Evolutionary conservation across 2,797 vertebrate genomes (phyloP).

Genomic region (Rhinichthys osculus): DNA sequence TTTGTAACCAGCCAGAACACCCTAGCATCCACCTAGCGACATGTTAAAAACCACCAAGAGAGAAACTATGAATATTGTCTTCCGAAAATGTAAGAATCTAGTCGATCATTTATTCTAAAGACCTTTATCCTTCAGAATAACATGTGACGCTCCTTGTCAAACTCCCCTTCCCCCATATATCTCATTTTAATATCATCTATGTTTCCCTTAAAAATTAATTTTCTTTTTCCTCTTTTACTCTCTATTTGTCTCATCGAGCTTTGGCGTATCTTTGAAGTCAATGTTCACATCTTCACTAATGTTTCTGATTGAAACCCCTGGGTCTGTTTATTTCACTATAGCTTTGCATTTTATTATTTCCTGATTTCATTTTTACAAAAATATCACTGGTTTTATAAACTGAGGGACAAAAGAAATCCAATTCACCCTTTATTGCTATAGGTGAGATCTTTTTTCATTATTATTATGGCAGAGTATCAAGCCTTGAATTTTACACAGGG

Average conservation of each 20-base stretch:
- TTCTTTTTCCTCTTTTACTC: background rate
- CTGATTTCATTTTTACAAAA: conserved; percentile 11
- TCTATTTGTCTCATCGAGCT: background rate
- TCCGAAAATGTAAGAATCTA: background rate
- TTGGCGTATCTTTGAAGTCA: conserved; percentile 9
- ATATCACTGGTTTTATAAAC: conserved; percentile 7
- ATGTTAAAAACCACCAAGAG: background rate
- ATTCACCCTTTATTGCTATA: background rate
- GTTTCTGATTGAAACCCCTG: conserved; percentile 22
- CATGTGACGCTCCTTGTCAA: background rate
- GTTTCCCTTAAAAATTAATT: background rate
- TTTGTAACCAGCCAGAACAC: background rate
- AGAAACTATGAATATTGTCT: background rate
- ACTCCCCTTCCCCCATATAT: background rate
- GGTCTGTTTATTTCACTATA: conserved; percentile 1
- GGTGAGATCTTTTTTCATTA: background rate
- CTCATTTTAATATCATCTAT: conserved; percentile 26
- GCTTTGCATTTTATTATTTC: background rate
- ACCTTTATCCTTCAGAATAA: conserved; percentile 8
- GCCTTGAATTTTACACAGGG: background rate
- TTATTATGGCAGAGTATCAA: background rate
- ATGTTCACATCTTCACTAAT: background rate
- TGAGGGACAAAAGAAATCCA: background rate
- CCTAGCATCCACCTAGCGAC: background rate
- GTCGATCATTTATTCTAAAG: background rate